Conservation (phyloP, 2,888 invertebrate species). For the Nebria brevicollis region DNA sequence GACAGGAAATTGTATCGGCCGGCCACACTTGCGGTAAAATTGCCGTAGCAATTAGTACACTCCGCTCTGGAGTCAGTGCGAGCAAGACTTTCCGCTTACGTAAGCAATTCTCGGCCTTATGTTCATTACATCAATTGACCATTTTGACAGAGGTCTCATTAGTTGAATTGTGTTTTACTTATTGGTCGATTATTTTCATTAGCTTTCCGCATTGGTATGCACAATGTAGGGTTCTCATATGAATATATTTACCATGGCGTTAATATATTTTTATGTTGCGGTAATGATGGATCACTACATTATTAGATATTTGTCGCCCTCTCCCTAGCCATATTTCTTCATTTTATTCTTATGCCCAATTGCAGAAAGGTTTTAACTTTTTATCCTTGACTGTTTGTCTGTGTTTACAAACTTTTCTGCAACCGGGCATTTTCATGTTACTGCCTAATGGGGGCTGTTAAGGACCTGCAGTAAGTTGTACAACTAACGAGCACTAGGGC, state of each 20-base stretch:
- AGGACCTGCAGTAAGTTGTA: too few species aligned
- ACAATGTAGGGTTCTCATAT: not conserved
- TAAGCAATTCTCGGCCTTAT: constrained; percentile 14
- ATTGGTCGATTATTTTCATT: not conserved
- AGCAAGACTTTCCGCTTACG: constrained; percentile 13
- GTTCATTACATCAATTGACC: not conserved
- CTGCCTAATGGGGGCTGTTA: too few species aligned
- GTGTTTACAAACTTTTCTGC: too few species aligned
- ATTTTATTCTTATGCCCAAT: not conserved
- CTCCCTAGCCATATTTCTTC: not conserved
- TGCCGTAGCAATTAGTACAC: constrained; percentile 42
- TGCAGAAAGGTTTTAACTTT: too few species aligned
- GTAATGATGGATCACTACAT: too few species aligned
- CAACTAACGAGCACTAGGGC: too few species aligned
- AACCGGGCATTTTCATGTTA: too few species aligned
- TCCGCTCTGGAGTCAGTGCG: not conserved
- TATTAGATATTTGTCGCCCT: too few species aligned
- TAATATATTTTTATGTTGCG: too few species aligned
- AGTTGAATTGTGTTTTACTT: constrained; percentile 1
- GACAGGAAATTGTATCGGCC: constrained; percentile 46
- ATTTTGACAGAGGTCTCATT: not conserved
- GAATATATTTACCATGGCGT: not conserved
- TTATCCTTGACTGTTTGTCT: too few species aligned
- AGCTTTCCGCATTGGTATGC: not conserved
- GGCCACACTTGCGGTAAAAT: constrained; percentile 47